Percentiles rank a stretch among this genome's conserved stretches.
These are phyloP conservation scores for Andrena dorsata DNA, from an alignment of 2,888 invertebrate species.

Conservation along the genomic window DNA sequence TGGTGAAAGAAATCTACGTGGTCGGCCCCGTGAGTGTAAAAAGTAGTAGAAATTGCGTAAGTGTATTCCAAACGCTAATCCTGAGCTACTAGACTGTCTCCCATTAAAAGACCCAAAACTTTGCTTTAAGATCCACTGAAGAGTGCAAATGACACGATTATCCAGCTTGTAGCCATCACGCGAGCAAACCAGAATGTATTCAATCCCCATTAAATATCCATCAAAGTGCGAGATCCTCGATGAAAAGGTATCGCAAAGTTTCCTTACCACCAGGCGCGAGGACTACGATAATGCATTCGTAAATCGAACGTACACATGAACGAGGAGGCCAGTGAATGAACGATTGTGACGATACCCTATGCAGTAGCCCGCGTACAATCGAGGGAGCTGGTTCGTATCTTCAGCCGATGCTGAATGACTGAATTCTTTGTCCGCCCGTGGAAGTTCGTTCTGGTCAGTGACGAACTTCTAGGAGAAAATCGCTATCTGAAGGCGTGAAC, in stretches of 20 bases:
- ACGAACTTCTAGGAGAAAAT: slow-evolving; percentile 58
- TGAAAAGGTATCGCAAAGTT: not conserved
- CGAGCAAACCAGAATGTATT: not conserved
- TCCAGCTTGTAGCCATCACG: not conserved
- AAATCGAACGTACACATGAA: slow-evolving; percentile 11
- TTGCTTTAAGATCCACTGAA: too few relatives aligned
- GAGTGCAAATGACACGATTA: too few relatives aligned
- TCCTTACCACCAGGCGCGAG: not conserved
- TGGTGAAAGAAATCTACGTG: too few relatives aligned
- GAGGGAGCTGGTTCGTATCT: slow-evolving; percentile 40
- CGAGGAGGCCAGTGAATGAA: slow-evolving; percentile 56
- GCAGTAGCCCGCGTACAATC: slow-evolving; percentile 46
- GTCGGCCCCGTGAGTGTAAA: too few relatives aligned
- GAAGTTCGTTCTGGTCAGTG: slow-evolving; percentile 57
- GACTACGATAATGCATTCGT: slow-evolving; percentile 3
- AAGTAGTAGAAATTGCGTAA: too few relatives aligned
- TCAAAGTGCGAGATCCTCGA: not conserved
- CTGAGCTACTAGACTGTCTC: too few relatives aligned
- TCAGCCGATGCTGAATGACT: slow-evolving; percentile 59
- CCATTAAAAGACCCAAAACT: too few relatives aligned
- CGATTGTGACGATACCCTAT: slow-evolving; percentile 53
- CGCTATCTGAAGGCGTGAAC: slow-evolving; percentile 7
- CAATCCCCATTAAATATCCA: not conserved
- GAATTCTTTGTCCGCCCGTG: slow-evolving; percentile 60
- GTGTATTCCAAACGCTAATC: too few relatives aligned